Base-by-base conservation (phyloP, 2,797 vertebrate species). In the Zalophus californianus region DNA sequence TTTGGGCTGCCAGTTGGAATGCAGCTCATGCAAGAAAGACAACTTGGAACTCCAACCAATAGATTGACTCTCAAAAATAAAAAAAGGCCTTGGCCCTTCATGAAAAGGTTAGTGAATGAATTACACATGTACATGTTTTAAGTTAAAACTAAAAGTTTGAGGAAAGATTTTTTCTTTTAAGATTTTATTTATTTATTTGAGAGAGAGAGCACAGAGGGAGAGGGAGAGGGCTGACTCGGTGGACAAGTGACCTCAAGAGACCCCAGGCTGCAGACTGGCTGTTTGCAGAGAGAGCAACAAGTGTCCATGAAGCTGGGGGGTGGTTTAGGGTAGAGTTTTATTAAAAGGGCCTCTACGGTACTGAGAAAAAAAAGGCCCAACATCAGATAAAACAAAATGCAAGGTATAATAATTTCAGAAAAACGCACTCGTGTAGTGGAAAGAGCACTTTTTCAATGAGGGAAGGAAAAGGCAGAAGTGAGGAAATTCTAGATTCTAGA, bases 121-220 rank as follows among this genome's bases (percentile, higher is more conserved):
- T 38, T 84, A 78, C 50, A 60, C 1, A 54, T 77, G 56, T 94
- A 21, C 10, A 66, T 58, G 10, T 90, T 90, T 94, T 90, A 85
- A 92, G 73, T 86, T 72, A 89, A 89, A 93, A 77, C 29, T 48
- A 91, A 88, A 91, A 66, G 16, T 91, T 86, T 62, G 62, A 90
- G 20, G 62, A 58, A 79, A 75, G 10, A 38, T 50, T 52, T 84
- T 91, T 95, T 79, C 29, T 64, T 62, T 1, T 15, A 38, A 32
- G 62, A 66, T 8, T n/a, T 66, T 66, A 66, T 66, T 66, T 64
- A 64, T 32, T 64, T 64, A 32, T n/a, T 32, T 16, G 15, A 64
- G 62, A 64, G 44, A 44, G 62, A 32, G 62, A 66, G 62, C 62
- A 32, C 32, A 66, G 62, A n/a, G 32, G 62, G 62, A 3, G 15